Evolutionary conservation across 2,888 invertebrate species (phyloP).

Genomic region (Rotaria socialis): DNA sequence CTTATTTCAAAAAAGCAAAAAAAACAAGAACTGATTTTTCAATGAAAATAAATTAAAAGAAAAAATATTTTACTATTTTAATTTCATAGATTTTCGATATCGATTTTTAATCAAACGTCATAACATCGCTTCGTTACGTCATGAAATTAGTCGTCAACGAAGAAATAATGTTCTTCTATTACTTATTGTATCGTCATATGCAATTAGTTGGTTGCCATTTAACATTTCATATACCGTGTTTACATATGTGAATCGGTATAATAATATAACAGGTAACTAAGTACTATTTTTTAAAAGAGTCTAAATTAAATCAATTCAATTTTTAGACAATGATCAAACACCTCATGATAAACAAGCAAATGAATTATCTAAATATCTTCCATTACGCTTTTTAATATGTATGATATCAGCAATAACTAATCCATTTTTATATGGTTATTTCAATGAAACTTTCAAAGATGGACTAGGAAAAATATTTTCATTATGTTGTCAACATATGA

Average conservation of each 20-base stretch:
- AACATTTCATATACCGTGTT: background rate
- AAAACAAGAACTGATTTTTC: no score
- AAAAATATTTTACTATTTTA: no score
- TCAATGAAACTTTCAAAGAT: slow-evolving; percentile 24
- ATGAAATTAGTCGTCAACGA: slow-evolving; percentile 15
- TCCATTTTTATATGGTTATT: slow-evolving; percentile 19
- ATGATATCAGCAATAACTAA: slow-evolving; percentile 28
- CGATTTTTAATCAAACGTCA: background rate
- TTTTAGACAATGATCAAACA: background rate
- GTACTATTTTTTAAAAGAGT: background rate
- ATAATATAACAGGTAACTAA: background rate
- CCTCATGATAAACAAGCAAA: background rate
- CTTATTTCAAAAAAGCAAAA: no score
- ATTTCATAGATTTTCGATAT: background rate
- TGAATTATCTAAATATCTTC: background rate
- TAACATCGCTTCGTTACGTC: background rate
- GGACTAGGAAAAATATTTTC: background rate
- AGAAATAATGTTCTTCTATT: slow-evolving; percentile 4
- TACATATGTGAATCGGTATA: background rate
- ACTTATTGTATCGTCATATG: background rate
- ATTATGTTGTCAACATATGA: background rate
- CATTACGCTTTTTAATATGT: background rate
- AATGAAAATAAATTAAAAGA: no score
- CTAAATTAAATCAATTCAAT: background rate
- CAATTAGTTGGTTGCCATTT: slow-evolving; percentile 33